A percentile compares a stretch with the other conserved stretches of the same genome.
Evolutionary conservation across 2,113 vertebrate genomes (phyloP).

Genomic region (Urocitellus parryii): DNA sequence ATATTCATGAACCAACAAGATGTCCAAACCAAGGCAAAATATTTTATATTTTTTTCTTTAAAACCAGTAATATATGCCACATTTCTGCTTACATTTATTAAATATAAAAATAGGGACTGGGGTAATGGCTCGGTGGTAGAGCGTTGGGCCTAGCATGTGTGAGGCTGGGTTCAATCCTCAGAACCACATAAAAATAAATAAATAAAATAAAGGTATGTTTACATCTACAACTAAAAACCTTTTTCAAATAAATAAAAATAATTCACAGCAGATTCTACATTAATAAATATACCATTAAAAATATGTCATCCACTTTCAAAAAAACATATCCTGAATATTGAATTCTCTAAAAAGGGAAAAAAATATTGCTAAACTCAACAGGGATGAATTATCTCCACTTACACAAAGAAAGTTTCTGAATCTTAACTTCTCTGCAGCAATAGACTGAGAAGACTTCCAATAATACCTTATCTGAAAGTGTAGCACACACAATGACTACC

Average conservation of each 20-base stretch:
- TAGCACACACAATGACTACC: neutral
- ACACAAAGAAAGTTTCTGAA: constrained; percentile 43
- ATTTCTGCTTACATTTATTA: neutral
- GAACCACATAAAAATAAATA: no score
- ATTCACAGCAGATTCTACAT: constrained; percentile 33
- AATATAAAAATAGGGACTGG: neutral
- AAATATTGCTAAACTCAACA: neutral
- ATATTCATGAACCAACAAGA: neutral
- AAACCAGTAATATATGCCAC: neutral
- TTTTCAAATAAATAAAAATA: neutral
- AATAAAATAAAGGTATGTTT: no score
- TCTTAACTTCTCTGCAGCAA: constrained; percentile 14
- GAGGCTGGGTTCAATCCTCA: no score
- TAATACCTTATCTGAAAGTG: neutral
- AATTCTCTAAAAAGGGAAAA: neutral
- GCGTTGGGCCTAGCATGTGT: no score
- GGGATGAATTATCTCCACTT: neutral
- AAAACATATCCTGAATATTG: neutral
- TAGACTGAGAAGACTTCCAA: constrained; percentile 17
- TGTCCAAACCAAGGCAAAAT: neutral
- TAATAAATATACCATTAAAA: constrained; percentile 56
- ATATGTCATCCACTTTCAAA: neutral
- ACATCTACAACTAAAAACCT: no score
- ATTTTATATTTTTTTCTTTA: neutral
- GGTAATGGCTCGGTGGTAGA: no score